Percentiles rank a stretch among this genome's conserved stretches.
Conservation (phyloP, 1,140 invertebrate species). For the Rhysida immarginata region DNA sequence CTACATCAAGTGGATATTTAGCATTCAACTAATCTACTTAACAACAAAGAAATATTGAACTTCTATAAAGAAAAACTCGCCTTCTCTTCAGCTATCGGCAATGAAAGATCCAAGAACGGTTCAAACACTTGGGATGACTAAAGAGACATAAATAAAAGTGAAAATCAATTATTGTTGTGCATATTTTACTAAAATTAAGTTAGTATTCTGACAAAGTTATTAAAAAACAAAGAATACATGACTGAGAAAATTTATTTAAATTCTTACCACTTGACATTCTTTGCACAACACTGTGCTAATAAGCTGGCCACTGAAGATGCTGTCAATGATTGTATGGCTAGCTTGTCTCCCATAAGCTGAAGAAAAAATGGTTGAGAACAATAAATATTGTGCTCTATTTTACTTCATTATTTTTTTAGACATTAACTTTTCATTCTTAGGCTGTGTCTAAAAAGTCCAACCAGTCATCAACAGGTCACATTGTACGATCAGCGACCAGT, state of each 20-base stretch:
- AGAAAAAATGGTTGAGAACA: constrained; percentile 11
- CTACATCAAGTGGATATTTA: background rate
- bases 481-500: no score
- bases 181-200: no score
- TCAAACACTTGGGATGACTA: constrained; percentile 72
- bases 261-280: constrained; percentile 49
- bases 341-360: constrained; percentile 61
- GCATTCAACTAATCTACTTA: background rate
- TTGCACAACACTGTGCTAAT: constrained; percentile 79
- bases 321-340: constrained; percentile 63
- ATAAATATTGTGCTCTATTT: no score
- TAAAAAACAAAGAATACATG: no score
- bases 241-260: no score
- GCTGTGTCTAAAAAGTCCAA: no score
- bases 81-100: constrained; percentile 58
- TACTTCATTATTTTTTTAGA: no score
- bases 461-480: no score
- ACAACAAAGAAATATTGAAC: background rate
- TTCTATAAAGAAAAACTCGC: constrained; percentile 12
- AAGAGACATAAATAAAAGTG: constrained; percentile 14
- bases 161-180: no score
- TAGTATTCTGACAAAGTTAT: no score
- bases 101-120: constrained; percentile 82
- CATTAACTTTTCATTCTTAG: no score
- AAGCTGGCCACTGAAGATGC: constrained; percentile 71